These are phyloP conservation scores for Thereva unica DNA, from an alignment of 2,888 invertebrate species.

Conservation along the genomic window DNA sequence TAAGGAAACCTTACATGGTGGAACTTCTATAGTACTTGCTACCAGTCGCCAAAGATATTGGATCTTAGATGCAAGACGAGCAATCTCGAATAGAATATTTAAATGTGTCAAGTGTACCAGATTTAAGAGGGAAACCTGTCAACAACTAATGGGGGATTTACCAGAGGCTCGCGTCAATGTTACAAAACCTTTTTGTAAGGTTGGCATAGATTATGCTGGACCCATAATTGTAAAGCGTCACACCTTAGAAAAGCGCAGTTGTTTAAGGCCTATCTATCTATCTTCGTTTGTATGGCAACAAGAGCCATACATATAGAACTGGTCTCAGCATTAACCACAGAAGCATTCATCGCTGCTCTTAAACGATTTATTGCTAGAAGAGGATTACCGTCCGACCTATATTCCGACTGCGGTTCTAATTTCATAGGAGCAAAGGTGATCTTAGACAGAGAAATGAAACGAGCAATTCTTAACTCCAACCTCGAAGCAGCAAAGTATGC, in stretches of 20 bases:
- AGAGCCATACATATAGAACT: background rate
- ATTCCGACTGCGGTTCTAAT: too few relatives aligned
- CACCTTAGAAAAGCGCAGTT: background rate
- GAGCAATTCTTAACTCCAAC: too few relatives aligned
- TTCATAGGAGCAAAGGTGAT: too few relatives aligned
- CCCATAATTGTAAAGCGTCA: background rate
- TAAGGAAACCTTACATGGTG: slow-evolving; percentile 41
- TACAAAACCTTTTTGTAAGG: background rate
- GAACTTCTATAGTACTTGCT: slow-evolving; percentile 37
- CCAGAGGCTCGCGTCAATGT: too few relatives aligned
- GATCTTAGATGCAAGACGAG: slow-evolving; percentile 38
- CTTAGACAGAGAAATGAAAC: too few relatives aligned
- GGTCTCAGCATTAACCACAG: too few relatives aligned
- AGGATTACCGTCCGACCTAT: too few relatives aligned
- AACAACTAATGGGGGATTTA: too few relatives aligned
- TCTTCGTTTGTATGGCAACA: background rate
- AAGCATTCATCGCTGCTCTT: too few relatives aligned
- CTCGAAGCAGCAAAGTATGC: too few relatives aligned
- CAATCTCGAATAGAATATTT: slow-evolving; percentile 18
- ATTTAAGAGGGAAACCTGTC: too few relatives aligned
- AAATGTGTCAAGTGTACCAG: slow-evolving; percentile 38
- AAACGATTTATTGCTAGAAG: too few relatives aligned
- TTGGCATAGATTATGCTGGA: background rate
- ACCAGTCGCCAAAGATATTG: slow-evolving; percentile 42
- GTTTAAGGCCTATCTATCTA: background rate